Conservation (phyloP, 2,113 vertebrate genomes). For the Anser brachyrhynchus region DNA sequence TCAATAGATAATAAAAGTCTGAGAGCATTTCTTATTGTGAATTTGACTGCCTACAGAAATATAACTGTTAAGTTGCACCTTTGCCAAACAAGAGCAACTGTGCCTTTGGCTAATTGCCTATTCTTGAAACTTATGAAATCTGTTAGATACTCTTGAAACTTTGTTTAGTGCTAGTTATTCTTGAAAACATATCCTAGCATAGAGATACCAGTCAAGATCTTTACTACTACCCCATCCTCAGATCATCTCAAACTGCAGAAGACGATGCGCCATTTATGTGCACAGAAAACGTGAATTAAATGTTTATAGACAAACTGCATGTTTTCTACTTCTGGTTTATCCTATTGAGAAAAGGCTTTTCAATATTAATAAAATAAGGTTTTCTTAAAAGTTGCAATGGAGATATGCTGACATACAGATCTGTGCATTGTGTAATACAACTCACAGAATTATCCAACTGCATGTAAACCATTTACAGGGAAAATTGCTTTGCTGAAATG, state of each 20-base stretch:
- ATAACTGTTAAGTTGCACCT: neutral
- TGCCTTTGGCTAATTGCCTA: neutral
- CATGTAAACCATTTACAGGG: accelerated
- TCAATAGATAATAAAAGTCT: neutral
- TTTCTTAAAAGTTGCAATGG: neutral
- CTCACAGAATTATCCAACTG: neutral
- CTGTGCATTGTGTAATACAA: neutral
- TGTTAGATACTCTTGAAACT: neutral
- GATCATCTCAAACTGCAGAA: neutral
- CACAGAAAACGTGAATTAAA: neutral
- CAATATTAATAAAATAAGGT: neutral
- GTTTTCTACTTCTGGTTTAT: neutral
- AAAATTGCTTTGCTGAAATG: neutral
- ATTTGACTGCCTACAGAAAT: neutral
- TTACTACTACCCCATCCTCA: neutral
- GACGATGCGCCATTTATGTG: neutral
- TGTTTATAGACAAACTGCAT: neutral
- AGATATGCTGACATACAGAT: neutral
- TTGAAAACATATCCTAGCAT: neutral
- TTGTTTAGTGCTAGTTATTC: neutral
- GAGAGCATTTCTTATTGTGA: neutral
- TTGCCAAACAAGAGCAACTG: neutral
- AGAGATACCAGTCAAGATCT: neutral
- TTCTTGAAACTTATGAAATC: neutral
- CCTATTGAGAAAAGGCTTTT: neutral